Percentiles rank a stretch among this genome's conserved stretches.
Evolutionary conservation across 92 coral and sea anemone genomes (phyloP).

Genomic region (Epizoanthus fatuus): DNA sequence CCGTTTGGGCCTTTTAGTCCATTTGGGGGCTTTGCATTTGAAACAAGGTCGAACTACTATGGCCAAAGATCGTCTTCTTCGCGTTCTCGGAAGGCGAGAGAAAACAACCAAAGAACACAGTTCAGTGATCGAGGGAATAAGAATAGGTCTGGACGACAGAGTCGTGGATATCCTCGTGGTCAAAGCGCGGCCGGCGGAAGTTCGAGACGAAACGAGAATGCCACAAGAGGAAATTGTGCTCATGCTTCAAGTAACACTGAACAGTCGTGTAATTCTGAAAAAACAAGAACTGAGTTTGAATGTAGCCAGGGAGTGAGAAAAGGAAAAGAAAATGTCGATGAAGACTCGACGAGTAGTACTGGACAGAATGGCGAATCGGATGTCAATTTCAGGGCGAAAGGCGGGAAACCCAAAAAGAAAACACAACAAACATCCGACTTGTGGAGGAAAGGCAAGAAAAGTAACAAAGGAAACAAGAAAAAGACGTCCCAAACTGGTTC

Average conservation of each 20-base stretch:
- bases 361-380: background rate
- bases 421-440: constrained; percentile 21
- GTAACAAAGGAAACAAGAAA: constrained; percentile 28
- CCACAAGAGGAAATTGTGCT: background rate
- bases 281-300: background rate
- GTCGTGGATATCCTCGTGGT: background rate
- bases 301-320: background rate
- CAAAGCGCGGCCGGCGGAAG: constrained; percentile 1
- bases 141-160: background rate
- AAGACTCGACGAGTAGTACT: background rate
- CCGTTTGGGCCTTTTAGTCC: constrained; percentile 23
- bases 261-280: constrained; percentile 4
- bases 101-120: constrained; percentile 3
- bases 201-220: constrained; percentile 2
- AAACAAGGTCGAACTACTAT: background rate
- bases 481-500: background rate
- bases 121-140: background rate
- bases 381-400: background rate
- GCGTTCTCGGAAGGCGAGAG: constrained; percentile 16
- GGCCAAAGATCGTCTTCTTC: constrained; percentile 6
- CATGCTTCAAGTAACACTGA: background rate
- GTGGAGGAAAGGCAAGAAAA: constrained; percentile 29
- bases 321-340: constrained; percentile 15
- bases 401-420: constrained; percentile 28
- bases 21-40: constrained; percentile 20